phyloP scores from a whole-genome alignment of 1,140 invertebrate genomes.

The Drosophila ogumai region DNA sequence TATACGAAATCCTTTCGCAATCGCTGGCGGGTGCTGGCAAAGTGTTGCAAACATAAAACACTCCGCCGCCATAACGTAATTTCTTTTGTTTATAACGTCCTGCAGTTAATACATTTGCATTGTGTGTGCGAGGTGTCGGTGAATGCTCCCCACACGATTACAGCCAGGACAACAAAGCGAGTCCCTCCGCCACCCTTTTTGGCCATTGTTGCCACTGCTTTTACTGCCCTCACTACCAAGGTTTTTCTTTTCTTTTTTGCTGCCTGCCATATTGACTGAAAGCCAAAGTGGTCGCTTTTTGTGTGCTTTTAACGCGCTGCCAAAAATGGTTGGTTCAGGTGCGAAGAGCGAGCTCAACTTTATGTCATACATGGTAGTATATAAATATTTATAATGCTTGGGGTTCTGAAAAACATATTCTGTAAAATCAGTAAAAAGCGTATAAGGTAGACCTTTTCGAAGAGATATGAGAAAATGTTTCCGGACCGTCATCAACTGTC shows the following conservation, averaged over 20 bases:
- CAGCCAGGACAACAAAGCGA: slow-evolving; percentile 32
- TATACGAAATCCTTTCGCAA: slow-evolving; percentile 54
- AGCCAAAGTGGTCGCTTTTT: slow-evolving; percentile 47
- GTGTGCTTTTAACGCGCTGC: slow-evolving; percentile 34
- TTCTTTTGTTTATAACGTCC: slow-evolving; percentile 76
- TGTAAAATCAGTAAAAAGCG: slow-evolving; percentile 13
- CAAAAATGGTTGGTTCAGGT: slow-evolving; percentile 36
- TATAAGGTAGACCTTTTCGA: neutral
- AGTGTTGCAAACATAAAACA: slow-evolving; percentile 79
- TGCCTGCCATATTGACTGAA: slow-evolving; percentile 31
- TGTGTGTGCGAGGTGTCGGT: slow-evolving; percentile 41
- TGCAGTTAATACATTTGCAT: slow-evolving; percentile 73
- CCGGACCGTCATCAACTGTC: neutral
- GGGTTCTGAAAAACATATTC: slow-evolving; percentile 1
- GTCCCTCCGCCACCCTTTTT: slow-evolving; percentile 8
- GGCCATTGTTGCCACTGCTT: slow-evolving; percentile 28
- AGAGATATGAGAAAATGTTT: neutral
- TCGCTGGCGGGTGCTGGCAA: slow-evolving; percentile 54
- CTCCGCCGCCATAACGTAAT: slow-evolving; percentile 78
- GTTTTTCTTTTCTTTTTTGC: neutral
- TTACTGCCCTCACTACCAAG: slow-evolving; percentile 32
- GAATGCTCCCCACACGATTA: slow-evolving; percentile 21
- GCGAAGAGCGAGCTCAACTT: slow-evolving; percentile 24
- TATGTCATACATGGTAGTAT: slow-evolving; percentile 28
- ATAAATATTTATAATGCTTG: slow-evolving; percentile 43